A percentile compares a stretch with the other conserved stretches of the same genome.
Conservation (phyloP, 2,113 vertebrate species). For the Tricholaema leucomelas region DNA sequence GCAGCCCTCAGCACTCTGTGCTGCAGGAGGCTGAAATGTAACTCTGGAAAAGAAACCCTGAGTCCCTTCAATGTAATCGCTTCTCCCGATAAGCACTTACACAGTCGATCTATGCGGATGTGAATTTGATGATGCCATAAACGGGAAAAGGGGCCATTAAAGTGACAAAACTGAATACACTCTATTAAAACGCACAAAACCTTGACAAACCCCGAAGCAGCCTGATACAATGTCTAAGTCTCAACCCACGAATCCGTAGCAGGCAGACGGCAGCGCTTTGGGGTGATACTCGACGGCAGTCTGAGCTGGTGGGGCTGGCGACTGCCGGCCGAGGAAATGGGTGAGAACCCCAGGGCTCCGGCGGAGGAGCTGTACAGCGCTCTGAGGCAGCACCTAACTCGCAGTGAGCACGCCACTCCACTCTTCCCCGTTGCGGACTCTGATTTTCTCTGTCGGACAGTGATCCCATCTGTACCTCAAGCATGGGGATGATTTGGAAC, state of each 20-base stretch:
- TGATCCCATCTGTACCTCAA: fast-evolving
- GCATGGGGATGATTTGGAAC: background rate
- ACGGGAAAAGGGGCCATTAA: constrained; percentile 24
- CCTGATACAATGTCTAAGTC: background rate
- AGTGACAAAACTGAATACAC: background rate
- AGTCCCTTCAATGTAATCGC: background rate
- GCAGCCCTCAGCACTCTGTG: background rate
- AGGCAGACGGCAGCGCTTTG: background rate
- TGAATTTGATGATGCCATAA: constrained; percentile 59
- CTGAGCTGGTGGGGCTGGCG: background rate
- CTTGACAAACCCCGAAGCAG: background rate
- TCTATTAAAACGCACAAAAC: background rate
- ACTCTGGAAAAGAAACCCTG: background rate
- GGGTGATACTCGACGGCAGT: background rate
- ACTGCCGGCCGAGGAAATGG: background rate
- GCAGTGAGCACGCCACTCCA: fast-evolving
- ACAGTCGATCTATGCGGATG: constrained; percentile 7
- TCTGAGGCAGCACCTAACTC: background rate
- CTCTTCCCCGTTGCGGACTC: background rate
- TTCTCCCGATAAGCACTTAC: constrained; percentile 33
- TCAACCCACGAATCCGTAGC: background rate
- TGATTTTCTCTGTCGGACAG: background rate
- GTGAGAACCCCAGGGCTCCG: background rate
- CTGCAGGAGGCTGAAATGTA: background rate
- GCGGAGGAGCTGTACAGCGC: background rate